Conservation (phyloP, 2,113 vertebrate genomes). For the Takifugu flavidus region DNA sequence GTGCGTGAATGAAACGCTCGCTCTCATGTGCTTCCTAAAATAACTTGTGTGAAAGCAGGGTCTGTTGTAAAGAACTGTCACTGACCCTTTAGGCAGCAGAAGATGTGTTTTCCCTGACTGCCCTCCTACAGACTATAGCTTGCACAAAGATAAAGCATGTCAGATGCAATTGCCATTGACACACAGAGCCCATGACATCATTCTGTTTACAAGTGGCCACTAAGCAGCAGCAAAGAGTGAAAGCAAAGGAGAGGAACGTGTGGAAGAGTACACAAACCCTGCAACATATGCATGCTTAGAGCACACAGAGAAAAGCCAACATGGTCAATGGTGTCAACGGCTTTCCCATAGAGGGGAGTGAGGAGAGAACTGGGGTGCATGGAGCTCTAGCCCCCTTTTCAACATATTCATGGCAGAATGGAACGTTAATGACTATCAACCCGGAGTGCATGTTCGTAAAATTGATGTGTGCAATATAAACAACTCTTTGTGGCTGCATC, state of each 20-base stretch:
- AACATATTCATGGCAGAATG: slow-evolving; percentile 48
- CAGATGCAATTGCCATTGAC: slow-evolving; percentile 69
- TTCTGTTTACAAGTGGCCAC: slow-evolving; percentile 44
- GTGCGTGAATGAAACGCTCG: slow-evolving; percentile 42
- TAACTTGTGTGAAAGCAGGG: slow-evolving; percentile 67
- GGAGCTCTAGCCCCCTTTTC: slow-evolving; percentile 53
- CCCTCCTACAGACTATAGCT: slow-evolving; percentile 44
- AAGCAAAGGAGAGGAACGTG: slow-evolving; percentile 44
- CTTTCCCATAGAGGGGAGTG: slow-evolving; percentile 64
- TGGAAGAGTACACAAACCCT: slow-evolving; percentile 63
- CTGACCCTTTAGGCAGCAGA: slow-evolving; percentile 45
- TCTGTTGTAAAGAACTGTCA: slow-evolving; percentile 54
- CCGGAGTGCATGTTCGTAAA: slow-evolving; percentile 26
- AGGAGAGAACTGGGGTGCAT: slow-evolving; percentile 61
- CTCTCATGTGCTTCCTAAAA: slow-evolving; percentile 69
- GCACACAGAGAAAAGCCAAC: slow-evolving; percentile 64
- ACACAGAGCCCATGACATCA: slow-evolving; percentile 74
- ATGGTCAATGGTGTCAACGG: slow-evolving; percentile 69
- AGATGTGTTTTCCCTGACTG: slow-evolving; percentile 49
- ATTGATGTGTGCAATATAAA: slow-evolving; percentile 28
- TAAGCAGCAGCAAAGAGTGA: slow-evolving; percentile 36
- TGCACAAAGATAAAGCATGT: slow-evolving; percentile 81
- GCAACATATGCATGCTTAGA: slow-evolving; percentile 58
- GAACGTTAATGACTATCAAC: slow-evolving; percentile 61
- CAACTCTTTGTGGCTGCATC: background rate